phyloP scores from a whole-genome alignment of 2,888 invertebrate genomes.

The Agrotis clavis region DNA sequence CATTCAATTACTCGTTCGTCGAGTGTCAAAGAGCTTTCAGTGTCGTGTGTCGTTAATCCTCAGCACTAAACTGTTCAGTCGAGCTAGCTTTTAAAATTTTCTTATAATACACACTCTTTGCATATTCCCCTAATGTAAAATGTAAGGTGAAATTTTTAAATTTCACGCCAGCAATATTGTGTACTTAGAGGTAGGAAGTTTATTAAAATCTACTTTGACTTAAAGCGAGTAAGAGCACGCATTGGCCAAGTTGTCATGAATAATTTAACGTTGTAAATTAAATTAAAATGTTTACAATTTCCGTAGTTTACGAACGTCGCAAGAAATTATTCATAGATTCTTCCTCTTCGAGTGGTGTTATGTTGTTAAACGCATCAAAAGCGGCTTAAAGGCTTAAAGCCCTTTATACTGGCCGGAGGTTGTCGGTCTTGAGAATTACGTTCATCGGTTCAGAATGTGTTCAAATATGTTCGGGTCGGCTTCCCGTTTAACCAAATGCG shows the following conservation, averaged over 20 bases:
- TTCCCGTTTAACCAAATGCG: constrained; percentile 27
- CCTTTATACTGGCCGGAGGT: neutral
- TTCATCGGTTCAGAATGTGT: constrained; percentile 9
- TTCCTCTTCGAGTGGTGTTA: constrained; percentile 20
- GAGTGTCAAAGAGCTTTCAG: constrained; percentile 80
- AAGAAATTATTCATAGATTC: constrained; percentile 61
- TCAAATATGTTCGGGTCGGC: constrained; percentile 29
- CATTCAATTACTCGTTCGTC: constrained; percentile 79
- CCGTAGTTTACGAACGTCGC: constrained; percentile 46
- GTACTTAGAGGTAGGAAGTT: constrained; percentile 5
- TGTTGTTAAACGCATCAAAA: constrained; percentile 33
- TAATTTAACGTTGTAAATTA: constrained; percentile 55
- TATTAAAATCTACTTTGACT: constrained; percentile 47
- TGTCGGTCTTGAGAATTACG: constrained; percentile 23
- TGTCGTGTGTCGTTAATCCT: constrained; percentile 72
- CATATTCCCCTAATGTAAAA: constrained; percentile 54
- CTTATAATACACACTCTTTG: constrained; percentile 51
- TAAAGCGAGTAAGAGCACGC: constrained; percentile 17
- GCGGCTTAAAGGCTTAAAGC: constrained; percentile 12
- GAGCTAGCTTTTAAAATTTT: constrained; percentile 62
- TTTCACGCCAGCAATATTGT: constrained; percentile 45
- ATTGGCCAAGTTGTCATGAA: constrained; percentile 38
- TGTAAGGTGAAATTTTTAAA: constrained; percentile 45
- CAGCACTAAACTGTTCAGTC: constrained; percentile 69
- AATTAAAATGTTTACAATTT: constrained; percentile 59